These are phyloP conservation scores for Colletes latitarsis DNA, from an alignment of 1,140 invertebrate genomes.

Conservation along the genomic window DNA sequence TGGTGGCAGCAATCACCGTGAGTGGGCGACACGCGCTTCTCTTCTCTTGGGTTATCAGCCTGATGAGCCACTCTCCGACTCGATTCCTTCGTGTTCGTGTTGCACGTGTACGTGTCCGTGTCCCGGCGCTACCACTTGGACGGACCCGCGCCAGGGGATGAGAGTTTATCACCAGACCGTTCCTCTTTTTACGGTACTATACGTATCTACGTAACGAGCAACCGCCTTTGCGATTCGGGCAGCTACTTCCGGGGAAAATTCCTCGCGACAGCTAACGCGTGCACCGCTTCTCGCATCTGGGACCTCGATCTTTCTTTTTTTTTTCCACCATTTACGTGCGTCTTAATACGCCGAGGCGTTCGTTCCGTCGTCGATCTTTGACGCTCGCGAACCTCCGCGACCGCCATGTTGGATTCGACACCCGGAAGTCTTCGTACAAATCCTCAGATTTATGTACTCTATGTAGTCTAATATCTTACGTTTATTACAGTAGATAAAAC, in stretches of 20 bases:
- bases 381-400: too few species aligned
- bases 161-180: conserved; percentile 48
- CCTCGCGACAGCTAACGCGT: too few species aligned
- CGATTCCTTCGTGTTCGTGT: conserved; percentile 9
- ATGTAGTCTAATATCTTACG: too few species aligned
- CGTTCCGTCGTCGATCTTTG: too few species aligned
- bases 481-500: too few species aligned
- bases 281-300: too few species aligned
- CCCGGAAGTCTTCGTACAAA: too few species aligned
- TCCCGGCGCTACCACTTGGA: conserved; percentile 5
- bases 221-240: background rate
- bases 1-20: conserved; percentile 75
- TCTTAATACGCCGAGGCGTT: background rate
- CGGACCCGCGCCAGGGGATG: conserved; percentile 24
- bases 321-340: background rate
- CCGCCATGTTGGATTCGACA: too few species aligned
- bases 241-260: background rate
- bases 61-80: conserved; percentile 65
- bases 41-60: conserved; percentile 66
- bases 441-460: too few species aligned
- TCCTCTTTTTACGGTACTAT: background rate
- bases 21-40: conserved; percentile 77
- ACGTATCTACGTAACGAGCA: background rate
- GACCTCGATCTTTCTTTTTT: too few species aligned
- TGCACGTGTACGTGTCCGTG: too few species aligned